Conservation (phyloP, 2,797 vertebrate genomes). For the Corythornis leucogaster region DNA sequence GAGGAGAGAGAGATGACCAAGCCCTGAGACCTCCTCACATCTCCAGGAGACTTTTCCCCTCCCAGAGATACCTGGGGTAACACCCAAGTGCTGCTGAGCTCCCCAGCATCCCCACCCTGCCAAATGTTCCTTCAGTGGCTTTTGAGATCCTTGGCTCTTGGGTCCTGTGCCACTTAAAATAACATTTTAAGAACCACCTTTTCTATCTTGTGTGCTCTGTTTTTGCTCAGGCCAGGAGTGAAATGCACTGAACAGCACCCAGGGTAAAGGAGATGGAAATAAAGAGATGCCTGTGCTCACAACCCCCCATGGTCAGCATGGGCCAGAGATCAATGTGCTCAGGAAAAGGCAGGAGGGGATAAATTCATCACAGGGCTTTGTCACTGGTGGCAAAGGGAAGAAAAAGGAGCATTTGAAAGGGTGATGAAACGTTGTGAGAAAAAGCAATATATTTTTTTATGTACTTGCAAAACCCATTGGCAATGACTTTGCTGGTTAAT, state of each 20-base stretch:
- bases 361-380: slow-evolving; percentile 26
- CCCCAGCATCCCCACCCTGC: neutral
- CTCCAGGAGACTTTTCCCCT: neutral
- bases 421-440: slow-evolving; percentile 48
- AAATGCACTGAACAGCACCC: neutral
- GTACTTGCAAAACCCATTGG: slow-evolving; percentile 48
- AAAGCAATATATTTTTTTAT: slow-evolving; percentile 68
- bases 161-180: slow-evolving; percentile 9
- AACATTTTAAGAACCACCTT: slow-evolving; percentile 27
- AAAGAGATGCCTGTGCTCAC: neutral
- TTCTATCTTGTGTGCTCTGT: slow-evolving; percentile 8
- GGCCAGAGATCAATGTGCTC: slow-evolving; percentile 16
- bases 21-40: neutral
- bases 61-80: neutral
- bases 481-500: slow-evolving; percentile 61
- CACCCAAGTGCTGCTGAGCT: neutral
- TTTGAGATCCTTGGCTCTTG: slow-evolving; percentile 37
- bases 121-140: neutral
- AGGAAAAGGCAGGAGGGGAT: neutral
- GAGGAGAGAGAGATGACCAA: neutral
- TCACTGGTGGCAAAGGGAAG: neutral
- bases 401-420: slow-evolving; percentile 28
- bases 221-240: slow-evolving; percentile 23
- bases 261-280: neutral
- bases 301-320: neutral